A percentile compares a stretch with the other conserved stretches of the same genome.
These are phyloP conservation scores for Eurytoma californica DNA, from an alignment of 2,888 invertebrate genomes.

Conservation along the genomic window DNA sequence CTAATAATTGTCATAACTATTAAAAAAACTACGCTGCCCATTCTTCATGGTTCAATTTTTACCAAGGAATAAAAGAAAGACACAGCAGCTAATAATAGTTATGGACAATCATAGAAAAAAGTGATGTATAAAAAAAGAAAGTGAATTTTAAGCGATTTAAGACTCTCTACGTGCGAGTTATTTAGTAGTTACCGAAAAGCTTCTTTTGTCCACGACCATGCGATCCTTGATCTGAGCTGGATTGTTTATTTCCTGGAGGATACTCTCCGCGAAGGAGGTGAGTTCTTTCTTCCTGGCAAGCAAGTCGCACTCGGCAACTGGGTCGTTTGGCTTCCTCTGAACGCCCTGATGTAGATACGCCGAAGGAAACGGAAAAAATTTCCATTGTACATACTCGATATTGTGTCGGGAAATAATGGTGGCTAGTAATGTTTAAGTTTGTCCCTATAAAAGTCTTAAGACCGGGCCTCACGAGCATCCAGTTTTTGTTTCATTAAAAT, in stretches of 20 bases:
- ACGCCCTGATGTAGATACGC: slow-evolving; percentile 59
- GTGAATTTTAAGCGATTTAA: too few species aligned
- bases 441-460: slow-evolving; percentile 38
- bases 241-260: slow-evolving; percentile 82
- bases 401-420: slow-evolving; percentile 18
- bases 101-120: not conserved
- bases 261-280: slow-evolving; percentile 84
- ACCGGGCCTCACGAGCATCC: not conserved
- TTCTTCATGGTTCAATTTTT: too few species aligned
- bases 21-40: too few species aligned
- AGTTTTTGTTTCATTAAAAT: slow-evolving; percentile 23
- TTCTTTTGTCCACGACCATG: slow-evolving; percentile 79
- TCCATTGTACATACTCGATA: slow-evolving; percentile 47
- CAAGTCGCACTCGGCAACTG: slow-evolving; percentile 22
- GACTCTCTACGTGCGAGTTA: not conserved
- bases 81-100: too few species aligned
- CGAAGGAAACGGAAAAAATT: slow-evolving; percentile 46
- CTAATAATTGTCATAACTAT: too few species aligned
- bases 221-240: slow-evolving; percentile 78
- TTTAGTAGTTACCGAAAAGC: slow-evolving; percentile 79
- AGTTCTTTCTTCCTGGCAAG: slow-evolving; percentile 81
- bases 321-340: slow-evolving; percentile 73
- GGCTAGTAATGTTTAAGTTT: slow-evolving; percentile 38
- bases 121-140: slow-evolving; percentile 1
- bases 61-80: not conserved